Conservation (phyloP, 2,113 vertebrate species). For the Hucho hucho region DNA sequence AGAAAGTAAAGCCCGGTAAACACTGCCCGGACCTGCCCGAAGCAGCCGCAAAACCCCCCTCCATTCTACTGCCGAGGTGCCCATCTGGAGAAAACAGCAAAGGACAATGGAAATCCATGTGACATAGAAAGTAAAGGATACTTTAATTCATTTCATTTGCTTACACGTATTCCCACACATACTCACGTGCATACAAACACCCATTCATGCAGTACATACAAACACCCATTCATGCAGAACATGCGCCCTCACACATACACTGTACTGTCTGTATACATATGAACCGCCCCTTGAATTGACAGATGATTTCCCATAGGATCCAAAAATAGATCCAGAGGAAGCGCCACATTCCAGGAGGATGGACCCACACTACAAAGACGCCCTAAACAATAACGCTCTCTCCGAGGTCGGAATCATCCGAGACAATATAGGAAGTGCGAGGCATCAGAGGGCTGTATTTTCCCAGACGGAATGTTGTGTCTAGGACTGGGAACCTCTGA, state of each 20-base stretch:
- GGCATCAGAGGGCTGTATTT: constrained; percentile 69
- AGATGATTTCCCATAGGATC: constrained; percentile 41
- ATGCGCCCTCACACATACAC: constrained; percentile 39
- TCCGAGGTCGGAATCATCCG: constrained; percentile 70
- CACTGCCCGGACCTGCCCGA: constrained; percentile 36
- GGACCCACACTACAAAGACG: constrained; percentile 73
- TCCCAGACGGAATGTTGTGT: constrained; percentile 74
- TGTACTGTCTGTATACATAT: constrained; percentile 23
- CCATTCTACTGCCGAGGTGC: constrained; percentile 52
- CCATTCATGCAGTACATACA: background rate
- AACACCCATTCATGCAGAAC: constrained; percentile 29
- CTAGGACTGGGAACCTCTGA: constrained; percentile 72
- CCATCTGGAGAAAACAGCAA: constrained; percentile 26
- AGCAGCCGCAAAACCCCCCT: constrained; percentile 39
- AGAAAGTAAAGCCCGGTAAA: constrained; percentile 41
- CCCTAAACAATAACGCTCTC: constrained; percentile 69
- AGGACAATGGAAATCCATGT: constrained; percentile 9
- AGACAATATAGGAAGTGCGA: constrained; percentile 75
- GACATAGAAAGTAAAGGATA: constrained; percentile 28
- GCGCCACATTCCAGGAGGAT: constrained; percentile 67
- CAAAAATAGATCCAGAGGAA: constrained; percentile 71
- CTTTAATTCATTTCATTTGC: too few relatives aligned
- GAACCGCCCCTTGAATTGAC: constrained; percentile 57
- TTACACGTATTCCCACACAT: too few relatives aligned
- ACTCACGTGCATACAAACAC: background rate